Evolutionary conservation across 2,113 vertebrate species (phyloP).

Genomic region (Acanthisitta chloris): DNA sequence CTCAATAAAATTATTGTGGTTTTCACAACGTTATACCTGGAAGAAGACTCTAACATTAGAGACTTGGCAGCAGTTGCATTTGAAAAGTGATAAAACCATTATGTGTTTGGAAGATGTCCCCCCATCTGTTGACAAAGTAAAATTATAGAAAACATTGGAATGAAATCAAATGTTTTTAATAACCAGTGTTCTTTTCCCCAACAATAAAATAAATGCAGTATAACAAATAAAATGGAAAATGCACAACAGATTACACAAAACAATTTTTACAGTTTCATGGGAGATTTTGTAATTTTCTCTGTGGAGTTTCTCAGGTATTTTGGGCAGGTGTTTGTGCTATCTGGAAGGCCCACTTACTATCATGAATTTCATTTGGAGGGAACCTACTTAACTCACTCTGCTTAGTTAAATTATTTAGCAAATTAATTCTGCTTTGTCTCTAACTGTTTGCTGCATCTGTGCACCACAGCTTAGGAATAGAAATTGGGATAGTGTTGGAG

Average conservation of each 20-base stretch:
- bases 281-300: background rate
- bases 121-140: slow-evolving; percentile 47
- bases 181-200: background rate
- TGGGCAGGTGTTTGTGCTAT: slow-evolving; percentile 12
- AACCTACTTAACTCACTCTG: background rate
- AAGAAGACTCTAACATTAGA: background rate
- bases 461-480: background rate
- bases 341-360: background rate
- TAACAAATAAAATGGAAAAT: background rate
- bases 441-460: slow-evolving; percentile 18
- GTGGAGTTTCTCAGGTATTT: slow-evolving; percentile 15
- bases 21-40: background rate
- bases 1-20: background rate
- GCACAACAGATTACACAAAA: background rate
- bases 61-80: background rate
- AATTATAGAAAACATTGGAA: slow-evolving; percentile 20
- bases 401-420: slow-evolving; percentile 36
- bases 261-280: background rate
- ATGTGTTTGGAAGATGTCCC: background rate
- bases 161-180: slow-evolving; percentile 31
- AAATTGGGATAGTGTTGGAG: background rate
- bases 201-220: background rate
- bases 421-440: slow-evolving; percentile 17
- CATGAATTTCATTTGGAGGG: background rate
- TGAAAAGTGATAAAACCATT: slow-evolving; percentile 15